Evolutionary conservation across 2,797 vertebrate genomes (phyloP).

Genomic region (Botia kubotai): DNA sequence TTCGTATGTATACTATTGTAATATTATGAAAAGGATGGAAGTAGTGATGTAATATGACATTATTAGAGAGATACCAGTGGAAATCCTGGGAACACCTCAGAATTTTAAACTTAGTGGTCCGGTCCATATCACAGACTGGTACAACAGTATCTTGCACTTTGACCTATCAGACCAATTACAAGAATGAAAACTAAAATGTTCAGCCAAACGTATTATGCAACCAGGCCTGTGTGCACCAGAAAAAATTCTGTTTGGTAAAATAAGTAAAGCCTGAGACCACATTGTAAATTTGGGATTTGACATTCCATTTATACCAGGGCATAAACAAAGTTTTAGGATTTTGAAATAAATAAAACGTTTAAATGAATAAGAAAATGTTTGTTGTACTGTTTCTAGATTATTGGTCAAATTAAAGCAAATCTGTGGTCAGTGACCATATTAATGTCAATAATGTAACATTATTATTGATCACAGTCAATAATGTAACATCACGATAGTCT

Average conservation of each 20-base stretch:
- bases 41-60: background rate
- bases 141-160: background rate
- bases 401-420: background rate
- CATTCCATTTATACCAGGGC: too few relatives aligned
- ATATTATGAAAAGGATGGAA: background rate
- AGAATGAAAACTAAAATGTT: background rate
- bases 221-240: background rate
- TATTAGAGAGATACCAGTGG: background rate
- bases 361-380: too few relatives aligned
- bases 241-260: background rate
- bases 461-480: too few relatives aligned
- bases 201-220: background rate
- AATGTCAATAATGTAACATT: too few relatives aligned
- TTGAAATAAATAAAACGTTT: background rate
- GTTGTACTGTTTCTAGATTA: background rate
- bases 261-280: background rate
- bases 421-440: background rate
- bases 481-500: too few relatives aligned
- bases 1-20: background rate
- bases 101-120: conserved; percentile 13
- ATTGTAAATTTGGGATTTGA: background rate
- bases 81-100: background rate
- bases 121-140: conserved; percentile 4
- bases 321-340: background rate
- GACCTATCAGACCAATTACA: background rate